Evolutionary conservation across 2,888 invertebrate genomes (phyloP), one percentile per base, ranked within the genome.

Genomic region (Brachylomia viminalis): DNA sequence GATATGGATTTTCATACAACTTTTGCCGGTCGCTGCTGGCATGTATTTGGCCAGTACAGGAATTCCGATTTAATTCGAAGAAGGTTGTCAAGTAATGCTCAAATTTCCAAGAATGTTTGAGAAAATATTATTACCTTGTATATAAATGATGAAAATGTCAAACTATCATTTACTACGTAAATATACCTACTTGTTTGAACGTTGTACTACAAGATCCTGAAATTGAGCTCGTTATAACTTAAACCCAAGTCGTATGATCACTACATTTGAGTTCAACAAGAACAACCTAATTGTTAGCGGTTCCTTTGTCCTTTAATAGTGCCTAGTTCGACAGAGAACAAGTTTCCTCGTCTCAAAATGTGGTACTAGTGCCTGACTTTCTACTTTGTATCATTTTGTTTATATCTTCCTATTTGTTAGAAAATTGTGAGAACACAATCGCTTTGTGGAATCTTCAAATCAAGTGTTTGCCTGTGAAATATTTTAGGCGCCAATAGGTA

Each of bases 191-290:
- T 17, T n/a, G 7, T 30, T 45, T 30, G 4, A 45, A 65, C 5
- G 6, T 4, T 17, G 23, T 33, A 33, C 1, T 2, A 27, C n/a
- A 65, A 33, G 11, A 1, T 30, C 45, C 20, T 27, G 20, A 67
- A 67, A 68, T 38, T 49, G 47, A 38, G 27, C 47, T 69, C 27
- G 71, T 69, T 71, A 71, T 27, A 69, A 69, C 27, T 71, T 27
- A 6, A 30, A 69, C 42, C 38, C 38, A 27, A 33, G 47, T 47
- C 1, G 23, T 13, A n/a, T 45, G 15, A 17, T n/a, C 2, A n/a
- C 17, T 30, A 70, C 23, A 33, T 67, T 45, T 33, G n/a, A 2
- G 23, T 66, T 33, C 13, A 70, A 47, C 70, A 52, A 27, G 70
- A 71, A 47, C 20, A 38, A 47, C 15, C 15, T 27, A 68, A 68